Evolutionary conservation across 2,888 invertebrate species (phyloP).

Genomic region (Aspidiotus rigidus): DNA sequence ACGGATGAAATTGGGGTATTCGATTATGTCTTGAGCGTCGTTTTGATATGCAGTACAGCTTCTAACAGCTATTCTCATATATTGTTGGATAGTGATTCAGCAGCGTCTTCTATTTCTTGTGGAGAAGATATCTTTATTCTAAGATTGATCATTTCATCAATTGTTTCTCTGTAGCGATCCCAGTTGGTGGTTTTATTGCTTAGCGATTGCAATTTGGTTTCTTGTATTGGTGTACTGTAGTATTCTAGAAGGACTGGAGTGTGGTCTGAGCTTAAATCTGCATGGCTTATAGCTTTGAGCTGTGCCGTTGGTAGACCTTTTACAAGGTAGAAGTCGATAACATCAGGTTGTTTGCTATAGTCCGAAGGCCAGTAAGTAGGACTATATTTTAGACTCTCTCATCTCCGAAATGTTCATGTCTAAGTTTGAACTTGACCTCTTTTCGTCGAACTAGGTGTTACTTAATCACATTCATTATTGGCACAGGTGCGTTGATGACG

Average conservation of each 20-base stretch:
- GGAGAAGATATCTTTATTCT: not conserved
- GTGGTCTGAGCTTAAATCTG: not conserved
- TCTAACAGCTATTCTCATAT: not conserved
- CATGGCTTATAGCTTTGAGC: not conserved
- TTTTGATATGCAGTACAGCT: not conserved
- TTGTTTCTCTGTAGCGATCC: not conserved
- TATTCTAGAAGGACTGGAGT: not conserved
- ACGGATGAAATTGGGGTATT: slow-evolving; percentile 1
- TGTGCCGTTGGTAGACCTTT: not conserved
- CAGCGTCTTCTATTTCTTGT: not conserved
- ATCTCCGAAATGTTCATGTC: no score
- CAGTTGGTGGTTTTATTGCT: not conserved
- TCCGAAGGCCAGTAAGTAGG: not conserved
- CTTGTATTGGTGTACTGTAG: not conserved
- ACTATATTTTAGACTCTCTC: no score
- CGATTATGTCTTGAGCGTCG: not conserved
- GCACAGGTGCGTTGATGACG: no score
- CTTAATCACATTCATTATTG: no score
- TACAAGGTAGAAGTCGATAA: not conserved
- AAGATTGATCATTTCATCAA: not conserved
- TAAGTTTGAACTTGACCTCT: no score
- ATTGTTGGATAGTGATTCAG: not conserved
- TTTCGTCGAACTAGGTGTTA: no score
- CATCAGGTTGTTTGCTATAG: not conserved
- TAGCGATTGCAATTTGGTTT: not conserved